Evolutionary conservation across 2,797 vertebrate genomes (phyloP), one percentile per base, ranked within the genome.

Genomic region (Dryobates pubescens): DNA sequence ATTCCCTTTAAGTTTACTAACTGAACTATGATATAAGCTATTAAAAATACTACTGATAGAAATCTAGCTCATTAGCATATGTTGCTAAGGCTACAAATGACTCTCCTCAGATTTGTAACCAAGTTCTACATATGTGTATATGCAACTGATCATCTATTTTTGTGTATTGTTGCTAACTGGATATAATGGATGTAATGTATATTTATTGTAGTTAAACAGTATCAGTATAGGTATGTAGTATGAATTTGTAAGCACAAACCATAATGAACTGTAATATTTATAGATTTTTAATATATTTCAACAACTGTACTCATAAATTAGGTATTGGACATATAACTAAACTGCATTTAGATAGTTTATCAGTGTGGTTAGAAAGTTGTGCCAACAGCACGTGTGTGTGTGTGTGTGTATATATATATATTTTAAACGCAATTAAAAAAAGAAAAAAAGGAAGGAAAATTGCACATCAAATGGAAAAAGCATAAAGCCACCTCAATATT

Each of bases 41-140:
- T 88, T 93, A 86, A 81, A 95, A 86, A 61, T 49, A 45, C 30
- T 78, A 70, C 57, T n/a, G 73, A 51, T 72, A 62, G 59, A 56
- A 90, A 76, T 82, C 22, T 74, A 67, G 17, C 70, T 82, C 20
- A 53, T 94, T 88, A 82, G 27, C 49, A 19, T 79, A 5, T 0
- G 1, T 58, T 94, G 24, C 82, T 88, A 71, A 41, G 22, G 47
- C 47, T 79, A 45, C 30, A 58, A 82, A 80, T 65, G 4, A 53
- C 13, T 47, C 84, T 79, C 12, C 64, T 79, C 36, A 80, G 76
- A 77, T 62, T 61, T 19, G 9, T 63, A 59, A 74, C 14, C 5
- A 75, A 75, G 10, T 85, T 82, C 24, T 73, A 6, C 41, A 16
- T 32, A 17, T 1, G 2, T 14, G 8, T 72, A 32, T 77, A 26